Conservation (phyloP, 2,888 invertebrate genomes). For the Leucozona laternaria region DNA sequence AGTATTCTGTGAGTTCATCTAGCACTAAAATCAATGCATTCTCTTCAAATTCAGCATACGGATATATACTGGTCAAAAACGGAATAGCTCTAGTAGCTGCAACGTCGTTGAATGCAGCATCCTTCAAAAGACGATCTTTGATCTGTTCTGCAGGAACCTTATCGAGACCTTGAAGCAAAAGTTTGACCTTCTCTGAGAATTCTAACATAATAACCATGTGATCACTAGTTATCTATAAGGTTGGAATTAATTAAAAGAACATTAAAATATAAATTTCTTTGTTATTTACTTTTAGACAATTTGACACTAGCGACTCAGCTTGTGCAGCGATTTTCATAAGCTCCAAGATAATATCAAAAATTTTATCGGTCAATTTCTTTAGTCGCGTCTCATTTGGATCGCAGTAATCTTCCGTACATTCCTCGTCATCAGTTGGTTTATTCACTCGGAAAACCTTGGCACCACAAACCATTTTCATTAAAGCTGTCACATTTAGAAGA, state of each 20-base stretch:
- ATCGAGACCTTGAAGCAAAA: slow-evolving; percentile 78
- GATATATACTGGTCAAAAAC: slow-evolving; percentile 77
- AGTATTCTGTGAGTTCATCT: slow-evolving; percentile 79
- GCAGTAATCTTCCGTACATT: slow-evolving; percentile 80
- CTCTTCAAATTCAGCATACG: slow-evolving; percentile 80
- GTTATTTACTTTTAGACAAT: slow-evolving; percentile 66
- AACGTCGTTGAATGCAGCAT: slow-evolving; percentile 76
- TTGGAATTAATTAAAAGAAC: not conserved
- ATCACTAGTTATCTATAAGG: slow-evolving; percentile 25
- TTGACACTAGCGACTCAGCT: slow-evolving; percentile 77
- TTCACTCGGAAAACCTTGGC: slow-evolving; percentile 53
- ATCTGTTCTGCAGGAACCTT: slow-evolving; percentile 78
- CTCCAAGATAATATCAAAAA: slow-evolving; percentile 78
- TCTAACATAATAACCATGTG: slow-evolving; percentile 76
- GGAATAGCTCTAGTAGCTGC: slow-evolving; percentile 78
- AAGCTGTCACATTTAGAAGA: slow-evolving; percentile 79
- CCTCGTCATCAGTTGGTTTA: slow-evolving; percentile 78
- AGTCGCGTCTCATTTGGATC: slow-evolving; percentile 81
- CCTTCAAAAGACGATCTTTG: slow-evolving; percentile 79
- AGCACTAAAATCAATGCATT: slow-evolving; percentile 79
- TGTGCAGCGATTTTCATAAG: slow-evolving; percentile 78
- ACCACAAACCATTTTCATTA: slow-evolving; percentile 80
- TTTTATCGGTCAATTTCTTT: slow-evolving; percentile 80
- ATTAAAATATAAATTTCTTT: not conserved
- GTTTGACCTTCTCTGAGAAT: slow-evolving; percentile 78